Evolutionary conservation across 2,888 invertebrate species (phyloP), one percentile per base, ranked within the genome.

Genomic region (Drosophila infuscata): DNA sequence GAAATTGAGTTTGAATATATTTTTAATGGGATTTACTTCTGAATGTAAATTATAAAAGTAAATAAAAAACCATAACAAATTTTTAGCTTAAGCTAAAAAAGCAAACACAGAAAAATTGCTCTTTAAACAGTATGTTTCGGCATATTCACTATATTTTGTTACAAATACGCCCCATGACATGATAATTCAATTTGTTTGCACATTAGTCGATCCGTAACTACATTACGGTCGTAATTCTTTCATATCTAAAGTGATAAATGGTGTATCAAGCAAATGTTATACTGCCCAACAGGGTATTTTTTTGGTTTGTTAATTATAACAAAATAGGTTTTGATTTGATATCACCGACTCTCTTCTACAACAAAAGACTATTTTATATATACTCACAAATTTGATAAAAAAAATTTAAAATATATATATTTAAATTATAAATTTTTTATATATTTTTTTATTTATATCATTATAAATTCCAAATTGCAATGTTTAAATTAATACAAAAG

Each of bases 131-230:
- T 35, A 65, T 65, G 4, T 8, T 38, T 25, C 0, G 30, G 9
- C 25, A 25, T 32, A 6, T 25, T 20, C 15, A 25, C 8, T 43
- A 36, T 33, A 15, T 63, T 38, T 49, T 38, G 25, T 43, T 43
- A 54, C 20, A 30, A 12, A 4, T 20, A 11, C 17, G 20, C 46
- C 33, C 33, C 56, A 68, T 41, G 52, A 73, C 56, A 53, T 35
- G 63, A 67, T 63, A 79, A 75, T 79, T 75, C 58, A 79, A 78
- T 79, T 79, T 52, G 30, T 48, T 51, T n/a, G 49, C 49, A 20
- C 56, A 46, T 57, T 36, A 41, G 41, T 32, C 29, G 38, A 56
- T 43, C 25, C 36, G 8, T 52, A 29, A 49, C 43, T 32, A 30
- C 46, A 35, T 32, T 43, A 17, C 30, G 30, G 30, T 15, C 36